Conservation (phyloP, 1,140 invertebrate genomes). For the Propsilocerus akamusi region DNA sequence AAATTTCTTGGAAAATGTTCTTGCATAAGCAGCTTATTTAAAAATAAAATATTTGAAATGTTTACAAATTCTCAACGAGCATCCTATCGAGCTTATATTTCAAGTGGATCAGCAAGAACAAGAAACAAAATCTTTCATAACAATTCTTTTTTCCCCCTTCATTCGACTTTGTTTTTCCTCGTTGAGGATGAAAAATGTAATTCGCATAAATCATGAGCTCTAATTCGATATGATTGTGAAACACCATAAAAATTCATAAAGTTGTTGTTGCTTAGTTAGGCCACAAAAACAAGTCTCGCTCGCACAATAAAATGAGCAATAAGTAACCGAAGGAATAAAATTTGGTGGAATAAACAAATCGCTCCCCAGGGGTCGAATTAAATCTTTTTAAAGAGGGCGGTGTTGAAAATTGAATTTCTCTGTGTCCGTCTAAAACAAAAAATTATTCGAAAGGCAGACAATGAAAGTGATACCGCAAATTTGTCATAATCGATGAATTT, state of each 20-base stretch:
- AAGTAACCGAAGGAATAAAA: not conserved
- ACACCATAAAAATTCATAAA: not conserved
- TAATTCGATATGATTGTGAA: not conserved
- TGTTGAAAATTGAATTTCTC: constrained; percentile 1
- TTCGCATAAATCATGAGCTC: not conserved
- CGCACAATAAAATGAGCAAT: constrained; percentile 1
- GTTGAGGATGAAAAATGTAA: not conserved
- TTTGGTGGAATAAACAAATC: too few species aligned
- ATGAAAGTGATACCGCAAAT: too few species aligned
- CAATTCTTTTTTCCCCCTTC: not conserved
- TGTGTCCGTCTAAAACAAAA: too few species aligned
- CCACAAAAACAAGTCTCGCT: not conserved
- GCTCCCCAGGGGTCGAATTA: not conserved
- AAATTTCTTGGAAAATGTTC: not conserved
- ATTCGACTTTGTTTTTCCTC: not conserved
- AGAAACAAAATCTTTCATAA: too few species aligned
- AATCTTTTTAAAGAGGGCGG: not conserved
- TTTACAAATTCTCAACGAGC: not conserved
- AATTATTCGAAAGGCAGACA: too few species aligned
- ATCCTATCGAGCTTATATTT: not conserved
- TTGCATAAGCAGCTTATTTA: not conserved
- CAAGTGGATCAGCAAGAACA: not conserved
- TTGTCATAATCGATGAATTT: too few species aligned
- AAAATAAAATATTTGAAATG: not conserved
- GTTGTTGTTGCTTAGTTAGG: not conserved